phyloP scores from a whole-genome alignment of 92 coral and sea anemone genomes.

The Scolanthus callimorphus region DNA sequence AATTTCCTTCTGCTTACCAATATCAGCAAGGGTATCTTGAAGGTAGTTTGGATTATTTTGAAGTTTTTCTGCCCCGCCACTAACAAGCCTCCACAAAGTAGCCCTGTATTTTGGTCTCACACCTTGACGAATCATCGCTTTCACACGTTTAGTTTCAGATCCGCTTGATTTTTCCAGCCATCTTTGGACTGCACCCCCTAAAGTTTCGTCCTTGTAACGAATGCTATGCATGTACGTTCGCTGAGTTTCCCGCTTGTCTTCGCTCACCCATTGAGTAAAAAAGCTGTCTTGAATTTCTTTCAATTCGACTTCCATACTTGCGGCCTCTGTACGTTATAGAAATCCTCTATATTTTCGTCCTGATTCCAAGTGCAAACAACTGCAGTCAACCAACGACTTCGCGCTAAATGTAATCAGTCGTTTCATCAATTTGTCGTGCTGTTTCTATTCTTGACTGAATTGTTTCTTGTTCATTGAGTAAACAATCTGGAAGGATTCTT shows the following conservation, averaged over 20 bases:
- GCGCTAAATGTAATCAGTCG: too few species aligned
- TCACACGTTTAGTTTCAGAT: constrained; percentile 38
- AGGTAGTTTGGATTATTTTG: constrained; percentile 40
- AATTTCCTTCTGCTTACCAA: too few species aligned
- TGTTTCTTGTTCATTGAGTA: too few species aligned
- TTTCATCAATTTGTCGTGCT: too few species aligned
- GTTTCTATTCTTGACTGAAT: too few species aligned
- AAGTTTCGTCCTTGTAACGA: constrained; percentile 45
- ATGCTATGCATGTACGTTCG: constrained; percentile 10
- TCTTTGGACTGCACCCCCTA: constrained; percentile 39
- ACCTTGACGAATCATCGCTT: constrained; percentile 55
- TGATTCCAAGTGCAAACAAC: too few species aligned
- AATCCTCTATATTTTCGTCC: too few species aligned
- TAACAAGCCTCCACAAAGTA: constrained; percentile 47
- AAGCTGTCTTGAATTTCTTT: constrained; percentile 21
- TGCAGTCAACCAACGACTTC: too few species aligned
- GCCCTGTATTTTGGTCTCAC: constrained; percentile 51
- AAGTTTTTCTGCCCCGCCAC: constrained; percentile 54
- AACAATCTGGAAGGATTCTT: too few species aligned
- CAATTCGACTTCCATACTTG: constrained; percentile 51
- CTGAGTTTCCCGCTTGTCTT: constrained; percentile 4
- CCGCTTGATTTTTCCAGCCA: constrained; percentile 47
- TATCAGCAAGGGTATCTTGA: constrained; percentile 58
- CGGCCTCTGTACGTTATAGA: too few species aligned
- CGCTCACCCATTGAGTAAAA: constrained; percentile 60